phyloP scores from a whole-genome alignment of 2,888 invertebrate species.

The Aspidapion aeneum region DNA sequence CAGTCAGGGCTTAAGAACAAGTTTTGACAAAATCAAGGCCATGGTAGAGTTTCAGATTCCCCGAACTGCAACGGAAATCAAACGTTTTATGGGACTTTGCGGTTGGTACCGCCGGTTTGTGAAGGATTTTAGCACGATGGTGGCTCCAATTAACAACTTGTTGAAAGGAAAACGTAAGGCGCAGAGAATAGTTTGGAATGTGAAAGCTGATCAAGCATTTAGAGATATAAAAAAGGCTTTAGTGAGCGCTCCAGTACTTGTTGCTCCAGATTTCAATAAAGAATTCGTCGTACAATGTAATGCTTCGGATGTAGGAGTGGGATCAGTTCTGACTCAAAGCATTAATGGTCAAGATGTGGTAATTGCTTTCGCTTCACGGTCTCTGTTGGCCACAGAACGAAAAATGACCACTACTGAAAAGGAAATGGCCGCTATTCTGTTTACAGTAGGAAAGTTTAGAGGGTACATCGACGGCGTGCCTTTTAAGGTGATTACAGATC shows the following conservation, averaged over 20 bases:
- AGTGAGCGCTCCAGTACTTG: slow-evolving; percentile 21
- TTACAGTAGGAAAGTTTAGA: slow-evolving; percentile 12
- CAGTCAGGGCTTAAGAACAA: slow-evolving; percentile 5
- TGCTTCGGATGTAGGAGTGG: not conserved
- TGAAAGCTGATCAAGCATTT: slow-evolving; percentile 11
- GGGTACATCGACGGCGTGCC: slow-evolving; percentile 16
- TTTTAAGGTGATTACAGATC: slow-evolving; percentile 12
- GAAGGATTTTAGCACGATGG: slow-evolving; percentile 1
- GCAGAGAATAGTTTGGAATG: slow-evolving; percentile 4
- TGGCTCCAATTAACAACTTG: slow-evolving; percentile 8
- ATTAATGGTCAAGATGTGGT: slow-evolving; percentile 25
- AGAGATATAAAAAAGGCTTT: slow-evolving; percentile 10
- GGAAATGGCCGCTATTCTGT: slow-evolving; percentile 27
- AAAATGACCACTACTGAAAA: not conserved
- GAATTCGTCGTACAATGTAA: slow-evolving; percentile 5
- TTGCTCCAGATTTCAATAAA: slow-evolving; percentile 23
- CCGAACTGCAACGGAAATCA: not conserved
- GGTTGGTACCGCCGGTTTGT: slow-evolving; percentile 19
- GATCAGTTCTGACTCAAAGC: not conserved
- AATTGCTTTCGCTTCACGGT: slow-evolving; percentile 28
- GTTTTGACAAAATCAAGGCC: slow-evolving; percentile 6
- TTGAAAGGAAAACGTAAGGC: not conserved
- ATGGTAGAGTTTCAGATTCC: slow-evolving; percentile 14
- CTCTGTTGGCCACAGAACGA: slow-evolving; percentile 24
- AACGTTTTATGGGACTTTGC: slow-evolving; percentile 10